Evolutionary conservation across 2,113 vertebrate genomes (phyloP), one percentile per base, ranked within the genome.

Genomic region (Elanoides forficatus): DNA sequence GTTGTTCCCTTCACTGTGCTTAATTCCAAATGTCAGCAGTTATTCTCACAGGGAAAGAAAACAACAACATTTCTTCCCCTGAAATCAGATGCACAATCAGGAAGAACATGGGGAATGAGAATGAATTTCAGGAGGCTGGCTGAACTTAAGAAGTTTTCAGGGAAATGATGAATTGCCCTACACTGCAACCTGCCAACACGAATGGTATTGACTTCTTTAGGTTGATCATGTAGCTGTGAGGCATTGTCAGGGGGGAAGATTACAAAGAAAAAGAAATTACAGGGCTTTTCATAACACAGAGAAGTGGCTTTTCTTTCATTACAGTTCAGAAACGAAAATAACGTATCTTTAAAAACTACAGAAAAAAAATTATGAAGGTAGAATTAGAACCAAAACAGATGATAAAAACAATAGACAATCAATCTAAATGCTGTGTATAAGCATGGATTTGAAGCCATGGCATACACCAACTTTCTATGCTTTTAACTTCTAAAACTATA

Each of bases 281-380:
- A 38, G 19, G 18, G 20, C 17, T 5, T 14, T 63, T 55, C 19
- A 3, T 21, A 32, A 68, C 48, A 45, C 7, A 56, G 56, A 53
- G 29, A 27, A 62, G 30, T 1, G 8, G 26, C 13, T 76, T 38
- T 48, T 65, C 70, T 78, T 50, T 32, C 73, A 16, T 23, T 42
- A 20, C 12, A 7, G 21, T 43, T 76, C 50, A 65, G 56, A 21
- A 70, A 55, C 16, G 63, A n/a, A 42, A 62, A 9, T 3, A 18
- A 62, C 1, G 1, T 10, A 7, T 10, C 45, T 42, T 34, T 36
- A 42, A 42, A 55, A 81, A 40, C 38, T 1, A 22, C 0, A 3
- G 19, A 71, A 19, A 19, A 72, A 68, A 7, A 14, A 53, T 9
- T 2, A 20, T 8, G 3, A 50, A 29, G 34, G 9, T 5, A 7